A percentile compares a stretch with the other conserved stretches of the same genome.
Conservation (phyloP, 2,888 invertebrate genomes). For the Spisula solida region DNA sequence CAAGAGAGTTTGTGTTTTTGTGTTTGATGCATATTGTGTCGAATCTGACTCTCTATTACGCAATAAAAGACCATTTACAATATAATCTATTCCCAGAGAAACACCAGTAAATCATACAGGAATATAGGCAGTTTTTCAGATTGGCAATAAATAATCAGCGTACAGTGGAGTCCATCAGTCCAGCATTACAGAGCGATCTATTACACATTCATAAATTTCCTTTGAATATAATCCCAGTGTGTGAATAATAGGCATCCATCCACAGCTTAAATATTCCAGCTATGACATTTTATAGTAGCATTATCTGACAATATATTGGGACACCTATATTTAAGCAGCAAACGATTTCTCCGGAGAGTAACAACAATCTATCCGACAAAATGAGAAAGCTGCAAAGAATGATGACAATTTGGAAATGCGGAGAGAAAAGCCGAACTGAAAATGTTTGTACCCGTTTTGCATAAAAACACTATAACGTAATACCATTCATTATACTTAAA, state of each 20-base stretch:
- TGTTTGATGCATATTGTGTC: too few relatives aligned
- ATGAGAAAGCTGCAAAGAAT: constrained; percentile 1
- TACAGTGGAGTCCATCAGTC: neutral
- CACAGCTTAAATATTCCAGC: constrained; percentile 7
- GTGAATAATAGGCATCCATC: constrained; percentile 16
- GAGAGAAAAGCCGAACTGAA: neutral
- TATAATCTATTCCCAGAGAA: neutral
- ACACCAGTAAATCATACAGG: neutral
- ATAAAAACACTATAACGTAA: neutral
- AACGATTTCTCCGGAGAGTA: neutral
- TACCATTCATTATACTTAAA: neutral
- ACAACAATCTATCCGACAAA: neutral
- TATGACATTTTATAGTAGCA: constrained; percentile 18
- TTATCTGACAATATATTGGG: constrained; percentile 13
- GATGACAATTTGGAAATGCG: neutral
- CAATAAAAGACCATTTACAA: neutral
- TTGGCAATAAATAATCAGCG: neutral
- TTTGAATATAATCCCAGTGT: constrained; percentile 11
- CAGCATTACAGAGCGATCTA: constrained; percentile 13
- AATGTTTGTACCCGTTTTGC: neutral
- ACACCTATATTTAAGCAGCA: constrained; percentile 5
- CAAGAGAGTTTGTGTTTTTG: too few relatives aligned
- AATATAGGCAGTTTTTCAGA: neutral
- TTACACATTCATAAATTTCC: constrained; percentile 29
- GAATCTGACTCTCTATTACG: too few relatives aligned